Conservation (phyloP, 64 coral and sea anemone species). For the Orbicella faveolata region DNA sequence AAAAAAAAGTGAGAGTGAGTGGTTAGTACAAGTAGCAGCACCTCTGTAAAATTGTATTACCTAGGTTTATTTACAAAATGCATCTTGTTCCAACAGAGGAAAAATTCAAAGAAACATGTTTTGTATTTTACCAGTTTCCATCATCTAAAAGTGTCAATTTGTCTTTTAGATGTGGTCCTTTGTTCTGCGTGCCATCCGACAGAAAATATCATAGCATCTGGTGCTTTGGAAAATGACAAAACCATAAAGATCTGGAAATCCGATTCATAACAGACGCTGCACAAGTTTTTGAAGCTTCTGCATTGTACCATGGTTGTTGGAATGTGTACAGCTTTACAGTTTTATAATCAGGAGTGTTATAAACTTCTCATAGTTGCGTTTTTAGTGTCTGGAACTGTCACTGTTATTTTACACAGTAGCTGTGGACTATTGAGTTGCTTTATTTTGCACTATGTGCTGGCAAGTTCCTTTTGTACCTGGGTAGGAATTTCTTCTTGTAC, state of each 20-base stretch:
- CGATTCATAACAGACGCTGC: constrained; percentile 57
- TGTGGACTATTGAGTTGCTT: no score
- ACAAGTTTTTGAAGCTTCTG: background rate
- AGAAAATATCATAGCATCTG: constrained; percentile 96
- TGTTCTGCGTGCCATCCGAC: constrained; percentile 99
- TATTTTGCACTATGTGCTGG: no score
- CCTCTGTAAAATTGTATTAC: no score
- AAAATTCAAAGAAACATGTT: background rate
- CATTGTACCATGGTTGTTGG: background rate
- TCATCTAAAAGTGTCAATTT: background rate
- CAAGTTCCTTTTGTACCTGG: no score
- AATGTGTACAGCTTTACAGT: background rate
- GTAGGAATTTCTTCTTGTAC: no score
- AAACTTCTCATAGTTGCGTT: background rate
- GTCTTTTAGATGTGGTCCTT: constrained; percentile 88
- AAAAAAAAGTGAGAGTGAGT: no score
- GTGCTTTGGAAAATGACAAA: constrained; percentile 94
- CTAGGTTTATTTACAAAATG: no score
- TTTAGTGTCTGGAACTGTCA: no score
- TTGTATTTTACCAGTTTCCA: background rate
- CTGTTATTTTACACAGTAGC: no score
- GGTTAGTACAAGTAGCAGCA: no score
- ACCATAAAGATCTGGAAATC: constrained; percentile 99
- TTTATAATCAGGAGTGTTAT: background rate
- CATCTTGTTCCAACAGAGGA: no score